Conservation (phyloP, 2,113 vertebrate species). For the Bubalus kerabau region DNA sequence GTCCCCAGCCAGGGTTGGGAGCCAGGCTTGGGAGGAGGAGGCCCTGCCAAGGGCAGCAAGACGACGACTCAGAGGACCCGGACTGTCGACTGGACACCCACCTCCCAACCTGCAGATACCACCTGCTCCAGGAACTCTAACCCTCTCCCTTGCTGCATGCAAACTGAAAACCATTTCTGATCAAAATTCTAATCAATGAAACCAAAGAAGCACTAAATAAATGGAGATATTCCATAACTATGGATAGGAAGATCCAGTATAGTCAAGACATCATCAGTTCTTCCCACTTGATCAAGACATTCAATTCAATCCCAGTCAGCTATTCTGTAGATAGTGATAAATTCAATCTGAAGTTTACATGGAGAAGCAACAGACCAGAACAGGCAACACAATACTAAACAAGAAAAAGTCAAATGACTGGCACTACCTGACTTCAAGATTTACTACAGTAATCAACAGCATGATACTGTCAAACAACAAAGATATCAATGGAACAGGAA, state of each 20-base stretch:
- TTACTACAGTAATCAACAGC: accelerated
- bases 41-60: not conserved
- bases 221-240: not conserved
- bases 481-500: no score
- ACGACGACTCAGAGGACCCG: accelerated
- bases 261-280: not conserved
- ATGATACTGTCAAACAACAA: no score
- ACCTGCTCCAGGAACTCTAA: not conserved
- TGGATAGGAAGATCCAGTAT: accelerated
- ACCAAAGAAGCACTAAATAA: not conserved
- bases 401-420: no score
- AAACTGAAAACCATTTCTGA: not conserved
- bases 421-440: not conserved
- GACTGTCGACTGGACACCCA: not conserved
- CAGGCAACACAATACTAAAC: accelerated
- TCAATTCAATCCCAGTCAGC: not conserved
- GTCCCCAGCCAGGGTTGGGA: not conserved
- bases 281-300: not conserved
- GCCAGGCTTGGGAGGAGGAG: not conserved
- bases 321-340: accelerated
- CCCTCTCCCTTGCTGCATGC: not conserved
- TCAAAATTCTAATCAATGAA: not conserved
- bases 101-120: accelerated
- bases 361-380: not conserved
- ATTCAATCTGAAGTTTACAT: accelerated